Evolutionary conservation across 1,140 invertebrate species (phyloP).

Genomic region (Phymorhynchus buccinoides): DNA sequence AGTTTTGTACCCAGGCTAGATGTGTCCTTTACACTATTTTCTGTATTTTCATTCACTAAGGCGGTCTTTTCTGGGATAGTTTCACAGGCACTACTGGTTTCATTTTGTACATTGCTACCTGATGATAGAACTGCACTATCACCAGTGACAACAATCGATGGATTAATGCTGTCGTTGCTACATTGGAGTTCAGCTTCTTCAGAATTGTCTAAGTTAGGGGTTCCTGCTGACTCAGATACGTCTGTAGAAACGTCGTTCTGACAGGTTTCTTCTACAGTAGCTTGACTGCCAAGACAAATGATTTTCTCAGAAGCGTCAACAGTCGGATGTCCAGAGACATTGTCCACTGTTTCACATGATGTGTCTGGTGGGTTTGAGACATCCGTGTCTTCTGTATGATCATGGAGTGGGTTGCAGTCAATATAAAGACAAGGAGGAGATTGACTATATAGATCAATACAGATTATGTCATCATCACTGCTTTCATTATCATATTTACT

Average conservation of each 20-base stretch:
- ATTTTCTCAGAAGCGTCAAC: no score
- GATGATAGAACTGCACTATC: background rate
- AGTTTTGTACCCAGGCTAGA: background rate
- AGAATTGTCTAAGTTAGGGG: no score
- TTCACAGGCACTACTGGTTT: no score
- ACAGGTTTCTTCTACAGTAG: no score
- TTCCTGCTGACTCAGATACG: no score
- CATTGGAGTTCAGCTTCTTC: no score
- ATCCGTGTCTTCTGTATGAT: background rate
- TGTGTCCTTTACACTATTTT: background rate
- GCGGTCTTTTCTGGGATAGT: background rate
- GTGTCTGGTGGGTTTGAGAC: background rate
- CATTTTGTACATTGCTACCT: background rate
- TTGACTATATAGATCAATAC: background rate
- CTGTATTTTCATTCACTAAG: background rate
- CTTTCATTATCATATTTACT: background rate
- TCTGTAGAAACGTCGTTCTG: no score
- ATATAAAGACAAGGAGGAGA: background rate
- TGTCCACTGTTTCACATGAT: background rate
- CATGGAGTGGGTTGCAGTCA: background rate
- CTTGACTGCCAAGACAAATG: no score
- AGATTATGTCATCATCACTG: background rate
- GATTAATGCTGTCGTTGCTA: no score
- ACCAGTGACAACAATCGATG: no score
- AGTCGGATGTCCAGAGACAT: background rate